A percentile compares a stretch with the other conserved stretches of the same genome.
Conservation (phyloP, 2,888 invertebrate species). For the Bellardia pandia region DNA sequence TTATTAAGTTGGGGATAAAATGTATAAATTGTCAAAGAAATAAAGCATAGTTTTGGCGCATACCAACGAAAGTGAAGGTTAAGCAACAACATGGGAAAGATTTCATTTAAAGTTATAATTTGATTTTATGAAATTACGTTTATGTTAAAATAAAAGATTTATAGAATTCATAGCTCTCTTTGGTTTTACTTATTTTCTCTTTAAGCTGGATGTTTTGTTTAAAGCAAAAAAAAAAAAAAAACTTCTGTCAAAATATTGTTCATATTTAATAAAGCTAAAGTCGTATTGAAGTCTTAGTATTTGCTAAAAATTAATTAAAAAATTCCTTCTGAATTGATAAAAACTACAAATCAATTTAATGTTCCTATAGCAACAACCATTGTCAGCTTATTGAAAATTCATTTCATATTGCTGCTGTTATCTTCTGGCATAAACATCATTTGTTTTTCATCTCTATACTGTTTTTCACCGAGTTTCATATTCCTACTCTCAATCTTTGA, state of each 20-base stretch:
- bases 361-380: not conserved
- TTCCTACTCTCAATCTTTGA: conserved; percentile 11
- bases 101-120: not conserved
- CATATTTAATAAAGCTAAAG: too few species aligned
- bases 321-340: not conserved
- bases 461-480: not conserved
- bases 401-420: not conserved
- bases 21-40: not conserved
- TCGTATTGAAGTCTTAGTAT: too few species aligned
- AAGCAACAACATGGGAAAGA: not conserved
- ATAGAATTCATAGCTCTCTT: too few species aligned
- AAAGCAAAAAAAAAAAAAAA: too few species aligned
- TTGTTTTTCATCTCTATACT: not conserved
- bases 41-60: conserved; percentile 27
- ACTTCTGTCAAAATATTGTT: too few species aligned
- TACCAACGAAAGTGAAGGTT: not conserved
- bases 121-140: not conserved
- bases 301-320: not conserved
- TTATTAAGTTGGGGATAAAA: conserved; percentile 12
- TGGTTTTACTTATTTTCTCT: not conserved
- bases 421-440: not conserved
- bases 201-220: too few species aligned
- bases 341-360: conserved; percentile 3
- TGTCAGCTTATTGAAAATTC: not conserved
- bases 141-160: too few species aligned